These are phyloP conservation scores for Caenorhabditis brenneri DNA, from an alignment of 1,140 invertebrate species.

Conservation along the genomic window DNA sequence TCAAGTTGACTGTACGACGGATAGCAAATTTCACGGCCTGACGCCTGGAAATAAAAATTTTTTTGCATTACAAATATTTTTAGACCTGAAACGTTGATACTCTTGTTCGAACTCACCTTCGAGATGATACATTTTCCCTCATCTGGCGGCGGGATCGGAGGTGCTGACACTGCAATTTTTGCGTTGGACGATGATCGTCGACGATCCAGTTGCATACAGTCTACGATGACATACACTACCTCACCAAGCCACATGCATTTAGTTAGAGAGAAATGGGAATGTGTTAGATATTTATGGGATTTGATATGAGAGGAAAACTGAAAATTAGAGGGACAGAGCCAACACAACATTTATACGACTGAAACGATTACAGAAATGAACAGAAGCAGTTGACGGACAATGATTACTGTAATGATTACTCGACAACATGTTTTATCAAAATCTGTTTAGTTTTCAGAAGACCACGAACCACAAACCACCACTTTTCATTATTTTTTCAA, in stretches of 20 bases:
- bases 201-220: conserved; percentile 3
- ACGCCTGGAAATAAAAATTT: conserved; percentile 42
- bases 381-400: background rate
- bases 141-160: conserved; percentile 68
- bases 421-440: conserved; percentile 8
- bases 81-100: conserved; percentile 48
- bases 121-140: conserved; percentile 63
- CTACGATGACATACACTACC: conserved; percentile 11
- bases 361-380: background rate
- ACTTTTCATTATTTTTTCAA: background rate
- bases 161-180: conserved; percentile 65
- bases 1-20: conserved; percentile 64
- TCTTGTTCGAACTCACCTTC: conserved; percentile 42
- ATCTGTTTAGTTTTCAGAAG: background rate
- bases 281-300: background rate
- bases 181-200: conserved; percentile 38
- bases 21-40: conserved; percentile 68
- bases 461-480: conserved; percentile 35
- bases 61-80: background rate
- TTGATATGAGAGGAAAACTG: background rate
- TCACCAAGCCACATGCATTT: conserved; percentile 41
- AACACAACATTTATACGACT: background rate
- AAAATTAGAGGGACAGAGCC: background rate
- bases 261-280: conserved; percentile 20
- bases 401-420: conserved; percentile 10